Base-by-base conservation (phyloP, 1,140 invertebrate genomes). In the Zophobas morio region DNA sequence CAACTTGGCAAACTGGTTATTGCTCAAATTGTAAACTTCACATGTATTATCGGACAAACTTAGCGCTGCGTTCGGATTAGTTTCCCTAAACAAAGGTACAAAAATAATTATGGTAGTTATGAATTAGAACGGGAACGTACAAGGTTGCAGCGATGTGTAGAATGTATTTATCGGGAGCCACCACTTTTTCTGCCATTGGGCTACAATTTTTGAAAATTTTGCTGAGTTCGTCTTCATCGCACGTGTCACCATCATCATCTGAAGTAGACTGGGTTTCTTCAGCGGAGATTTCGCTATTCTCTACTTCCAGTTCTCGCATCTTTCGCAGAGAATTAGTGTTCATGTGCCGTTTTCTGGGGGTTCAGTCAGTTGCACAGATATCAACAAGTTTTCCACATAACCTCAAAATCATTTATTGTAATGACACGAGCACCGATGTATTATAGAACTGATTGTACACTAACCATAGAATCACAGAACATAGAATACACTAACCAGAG, bases 1-100 rank as follows among this genome's bases (percentile, higher is more conserved):
- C 78, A 81, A 71, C 80, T 84, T 79, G 83, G 56, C 80, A 80
- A 90, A 6, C 42, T 80, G 70, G 74, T 74, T 80, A 49, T 81
- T 75, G 34, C 76, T 77, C 73, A 84, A 71, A 70, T 75, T 80
- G 54, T 79, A 84, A 5, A 85, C 72, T 39, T 82, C 66, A 36
- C 75, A 78, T 32, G 70, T 73, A 75, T 78, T 51, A 77, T 84
- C 66, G 70, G 82, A 82, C 34, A 80, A 51, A 6, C 71, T 74
- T 47, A 80, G 40, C 4, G 74, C 78, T 56, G 84, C 79, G 73
- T 83, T 82, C 36, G 80, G 80, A 70, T 76, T 70, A 51, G 54
- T 74, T 35, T 81, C 80, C 6, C 80, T 82, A 73, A 75, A 81
- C 80, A 76, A 63, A 5, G 8, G 20, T 40, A 5, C 47, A 39